A percentile compares a stretch with the other conserved stretches of the same genome.
Conservation (phyloP, 2,797 vertebrate species). For the Caiman crocodilus region DNA sequence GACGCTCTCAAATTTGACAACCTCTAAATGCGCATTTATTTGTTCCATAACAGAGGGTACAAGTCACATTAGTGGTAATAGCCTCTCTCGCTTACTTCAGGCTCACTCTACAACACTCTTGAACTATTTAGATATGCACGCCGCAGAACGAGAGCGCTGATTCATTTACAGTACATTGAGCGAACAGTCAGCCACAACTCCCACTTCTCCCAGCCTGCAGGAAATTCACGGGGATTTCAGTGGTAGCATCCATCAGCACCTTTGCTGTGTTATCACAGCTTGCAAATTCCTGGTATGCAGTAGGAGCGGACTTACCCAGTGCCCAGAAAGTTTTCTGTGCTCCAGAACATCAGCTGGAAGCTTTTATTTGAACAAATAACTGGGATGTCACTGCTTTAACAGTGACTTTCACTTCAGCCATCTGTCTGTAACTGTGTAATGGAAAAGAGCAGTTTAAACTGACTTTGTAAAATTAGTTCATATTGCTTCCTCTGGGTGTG, state of each 20-base stretch:
- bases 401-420: slow-evolving; percentile 68
- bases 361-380: slow-evolving; percentile 75
- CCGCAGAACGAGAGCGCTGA: not conserved
- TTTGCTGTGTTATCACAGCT: slow-evolving; percentile 13
- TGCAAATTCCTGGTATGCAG: slow-evolving; percentile 37
- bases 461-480: slow-evolving; percentile 71
- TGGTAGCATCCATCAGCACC: not conserved
- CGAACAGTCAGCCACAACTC: not conserved
- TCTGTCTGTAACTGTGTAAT: slow-evolving; percentile 71
- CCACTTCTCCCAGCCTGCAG: not conserved
- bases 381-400: slow-evolving; percentile 74
- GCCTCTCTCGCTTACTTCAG: not conserved
- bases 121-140: slow-evolving; percentile 7
- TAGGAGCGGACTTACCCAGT: not conserved
- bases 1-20: not conserved
- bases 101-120: not conserved
- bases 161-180: not conserved
- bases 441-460: slow-evolving; percentile 69
- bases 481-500: slow-evolving; percentile 40
- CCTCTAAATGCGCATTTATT: not conserved
- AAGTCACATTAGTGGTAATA: not conserved
- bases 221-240: not conserved
- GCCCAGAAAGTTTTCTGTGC: slow-evolving; percentile 28
- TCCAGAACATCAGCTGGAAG: slow-evolving; percentile 48
- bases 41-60: not conserved